Percentiles rank a stretch among this genome's conserved stretches.
phyloP scores from a whole-genome alignment of 2,113 vertebrate species.

The Gymnocephalus cernua region DNA sequence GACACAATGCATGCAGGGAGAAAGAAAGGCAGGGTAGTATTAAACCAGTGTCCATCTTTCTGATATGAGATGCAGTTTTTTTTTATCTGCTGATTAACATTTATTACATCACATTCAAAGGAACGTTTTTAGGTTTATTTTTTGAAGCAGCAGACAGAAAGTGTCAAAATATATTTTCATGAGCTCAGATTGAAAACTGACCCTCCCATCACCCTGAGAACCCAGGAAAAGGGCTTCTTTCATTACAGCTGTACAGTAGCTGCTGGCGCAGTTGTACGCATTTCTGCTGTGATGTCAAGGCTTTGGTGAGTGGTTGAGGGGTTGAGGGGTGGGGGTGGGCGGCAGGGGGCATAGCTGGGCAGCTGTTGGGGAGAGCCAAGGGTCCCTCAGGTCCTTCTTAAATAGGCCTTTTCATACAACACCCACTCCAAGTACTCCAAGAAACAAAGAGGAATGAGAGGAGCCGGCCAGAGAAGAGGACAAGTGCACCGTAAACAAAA shows the following conservation, averaged over 20 bases:
- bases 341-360: constrained; percentile 71
- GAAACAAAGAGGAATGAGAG: constrained; percentile 50
- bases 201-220: constrained; percentile 43
- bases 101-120: constrained; percentile 24
- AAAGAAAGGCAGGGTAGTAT: constrained; percentile 15
- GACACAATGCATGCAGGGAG: constrained; percentile 44
- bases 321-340: neutral
- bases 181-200: constrained; percentile 33
- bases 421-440: constrained; percentile 70
- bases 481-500: constrained; percentile 38
- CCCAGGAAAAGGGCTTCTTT: constrained; percentile 27
- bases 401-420: constrained; percentile 75
- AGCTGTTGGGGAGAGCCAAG: constrained; percentile 63
- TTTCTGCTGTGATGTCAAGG: constrained; percentile 53
- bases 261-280: constrained; percentile 31
- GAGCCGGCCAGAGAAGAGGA: constrained; percentile 18
- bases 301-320: constrained; percentile 37
- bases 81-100: constrained; percentile 42
- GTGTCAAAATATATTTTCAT: constrained; percentile 25
- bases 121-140: neutral
- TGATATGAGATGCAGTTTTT: constrained; percentile 6
- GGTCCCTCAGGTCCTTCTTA: constrained; percentile 69
- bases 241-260: constrained; percentile 57
- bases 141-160: constrained; percentile 5
- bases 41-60: constrained; percentile 37